phyloP scores from a whole-genome alignment of 2,113 vertebrate genomes.

The Oplegnathus fasciatus region DNA sequence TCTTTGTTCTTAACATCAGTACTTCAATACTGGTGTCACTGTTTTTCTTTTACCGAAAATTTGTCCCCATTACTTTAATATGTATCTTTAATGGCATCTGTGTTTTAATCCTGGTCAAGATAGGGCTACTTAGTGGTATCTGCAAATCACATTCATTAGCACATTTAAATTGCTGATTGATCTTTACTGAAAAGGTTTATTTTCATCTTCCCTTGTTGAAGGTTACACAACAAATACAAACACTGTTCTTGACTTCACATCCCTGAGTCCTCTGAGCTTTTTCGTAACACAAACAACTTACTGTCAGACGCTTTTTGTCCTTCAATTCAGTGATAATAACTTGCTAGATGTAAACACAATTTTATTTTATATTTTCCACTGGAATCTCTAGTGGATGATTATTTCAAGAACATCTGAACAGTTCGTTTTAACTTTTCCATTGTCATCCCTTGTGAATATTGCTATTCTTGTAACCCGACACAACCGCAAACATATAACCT shows the following conservation, averaged over 20 bases:
- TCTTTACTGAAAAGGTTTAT: conserved; percentile 25
- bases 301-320: conserved; percentile 7
- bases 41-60: conserved; percentile 6
- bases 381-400: conserved; percentile 18
- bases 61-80: conserved; percentile 31
- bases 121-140: conserved; percentile 39
- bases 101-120: conserved; percentile 49
- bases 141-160: conserved; percentile 49
- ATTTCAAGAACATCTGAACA: conserved; percentile 5
- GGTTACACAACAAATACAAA: conserved; percentile 30
- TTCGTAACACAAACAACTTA: neutral
- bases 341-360: conserved; percentile 15
- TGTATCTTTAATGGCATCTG: conserved; percentile 38
- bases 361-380: conserved; percentile 12
- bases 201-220: conserved; percentile 13
- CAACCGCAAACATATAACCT: conserved; percentile 15
- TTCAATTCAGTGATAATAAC: conserved; percentile 18
- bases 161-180: conserved; percentile 50
- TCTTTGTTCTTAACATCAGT: conserved; percentile 41
- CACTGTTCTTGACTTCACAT: conserved; percentile 15
- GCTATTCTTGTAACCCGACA: conserved; percentile 27
- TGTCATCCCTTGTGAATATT: conserved; percentile 26
- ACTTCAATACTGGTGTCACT: neutral
- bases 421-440: conserved; percentile 6
- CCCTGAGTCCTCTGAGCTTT: conserved; percentile 19